Conservation (phyloP, 2,797 vertebrate genomes). For the Nannoperca australis region DNA sequence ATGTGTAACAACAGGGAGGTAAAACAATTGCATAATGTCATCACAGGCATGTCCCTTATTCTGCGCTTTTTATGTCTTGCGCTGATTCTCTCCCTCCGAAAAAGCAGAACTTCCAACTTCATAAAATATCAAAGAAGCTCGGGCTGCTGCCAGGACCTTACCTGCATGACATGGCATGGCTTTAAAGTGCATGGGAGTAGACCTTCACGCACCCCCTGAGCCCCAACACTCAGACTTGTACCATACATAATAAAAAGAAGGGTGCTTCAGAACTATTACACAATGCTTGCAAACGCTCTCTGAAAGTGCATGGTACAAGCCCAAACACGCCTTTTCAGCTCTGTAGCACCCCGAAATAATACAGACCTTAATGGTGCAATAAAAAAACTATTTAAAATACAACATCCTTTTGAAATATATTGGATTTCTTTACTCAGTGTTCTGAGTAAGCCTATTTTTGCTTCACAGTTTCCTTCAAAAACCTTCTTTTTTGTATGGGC, state of each 20-base stretch:
- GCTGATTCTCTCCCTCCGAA: constrained; percentile 3
- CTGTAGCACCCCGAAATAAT: neutral
- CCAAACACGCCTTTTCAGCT: neutral
- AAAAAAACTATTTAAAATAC: neutral
- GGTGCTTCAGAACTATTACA: neutral
- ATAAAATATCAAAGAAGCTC: constrained; percentile 41
- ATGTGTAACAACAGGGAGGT: constrained; percentile 1
- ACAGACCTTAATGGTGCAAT: neutral
- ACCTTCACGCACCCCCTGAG: neutral
- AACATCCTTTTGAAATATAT: neutral
- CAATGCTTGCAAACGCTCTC: neutral
- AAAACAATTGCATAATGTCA: neutral
- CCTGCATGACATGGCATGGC: constrained; percentile 79
- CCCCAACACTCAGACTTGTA: constrained; percentile 5
- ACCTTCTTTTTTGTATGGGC: neutral
- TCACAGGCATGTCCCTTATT: constrained; percentile 9
- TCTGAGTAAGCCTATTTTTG: neutral
- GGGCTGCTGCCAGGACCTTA: constrained; percentile 38
- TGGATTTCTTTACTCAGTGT: fast-evolving
- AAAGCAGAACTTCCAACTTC: constrained; percentile 19
- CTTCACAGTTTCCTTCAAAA: neutral
- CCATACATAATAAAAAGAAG: neutral
- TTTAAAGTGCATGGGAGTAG: constrained; percentile 66
- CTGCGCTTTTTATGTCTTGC: constrained; percentile 2
- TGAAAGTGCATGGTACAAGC: constrained; percentile 6